Evolutionary conservation across 2,113 vertebrate genomes (phyloP), one percentile per base, ranked within the genome.

Genomic region (Cyanocitta stelleri): DNA sequence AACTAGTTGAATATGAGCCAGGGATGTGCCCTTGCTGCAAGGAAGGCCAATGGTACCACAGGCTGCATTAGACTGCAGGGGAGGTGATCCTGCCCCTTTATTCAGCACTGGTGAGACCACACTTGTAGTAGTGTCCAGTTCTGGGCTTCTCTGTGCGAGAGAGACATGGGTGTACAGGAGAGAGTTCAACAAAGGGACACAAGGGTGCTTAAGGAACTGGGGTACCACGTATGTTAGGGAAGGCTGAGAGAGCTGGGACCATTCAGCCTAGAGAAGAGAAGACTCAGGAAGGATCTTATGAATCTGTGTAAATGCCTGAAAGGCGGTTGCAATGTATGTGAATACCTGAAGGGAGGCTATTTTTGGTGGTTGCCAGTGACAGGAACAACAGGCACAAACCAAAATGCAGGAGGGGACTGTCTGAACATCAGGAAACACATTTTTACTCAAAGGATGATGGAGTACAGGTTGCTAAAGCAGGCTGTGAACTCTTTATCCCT

Each of bases 161-260:
- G 33, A n/a, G 13, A 33, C 30, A 43, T 1, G 1, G 8, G 9
- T 1, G 5, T 8, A 16, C 20, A 46, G n/a, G 21, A 66, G 10
- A 41, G 23, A 62, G 9, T 30, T 66, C 52, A 71, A 10, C 0
- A 4, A 78, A 56, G 20, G 27, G 16, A 18, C 18, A 29, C 8
- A 18, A n/a, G 11, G 20, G 27, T 51, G 23, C 19, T 44, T 43
- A 18, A 79, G 21, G 29, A 21, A 32, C 17, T 55, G 55, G 12
- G 5, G 13, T 6, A 39, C 6, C 10, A 9, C 35, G 6, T 5
- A 7, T 33, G 3, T 19, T 41, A 67, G 30, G 24, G 43, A 56
- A 80, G n/a, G 27, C 26, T 81, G 26, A 51, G 20, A 73, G 22
- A 55, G 7, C 33, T 69, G 64, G 23, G 23, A 23, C 29, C 9